These are phyloP conservation scores for Tinamus major DNA, from an alignment of 2,797 vertebrate genomes.

Conservation along the genomic window DNA sequence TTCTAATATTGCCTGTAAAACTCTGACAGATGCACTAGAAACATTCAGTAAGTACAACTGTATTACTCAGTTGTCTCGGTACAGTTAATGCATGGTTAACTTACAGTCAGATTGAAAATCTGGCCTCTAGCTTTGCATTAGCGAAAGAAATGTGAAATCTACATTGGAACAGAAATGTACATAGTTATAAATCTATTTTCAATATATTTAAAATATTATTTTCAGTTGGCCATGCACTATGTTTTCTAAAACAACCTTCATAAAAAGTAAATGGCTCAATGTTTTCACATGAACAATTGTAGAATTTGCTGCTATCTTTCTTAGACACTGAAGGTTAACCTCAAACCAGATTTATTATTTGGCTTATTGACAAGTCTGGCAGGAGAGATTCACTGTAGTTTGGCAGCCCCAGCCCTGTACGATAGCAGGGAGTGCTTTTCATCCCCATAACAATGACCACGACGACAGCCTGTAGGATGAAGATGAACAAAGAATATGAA, in stretches of 20 bases:
- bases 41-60: not conserved
- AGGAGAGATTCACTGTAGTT: not conserved
- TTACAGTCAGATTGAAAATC: not conserved
- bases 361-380: not conserved
- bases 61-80: not conserved
- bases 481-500: not conserved
- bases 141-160: not conserved
- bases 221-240: not conserved
- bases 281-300: not conserved
- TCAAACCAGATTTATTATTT: not conserved
- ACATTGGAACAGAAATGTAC: not conserved
- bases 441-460: not conserved
- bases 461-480: not conserved
- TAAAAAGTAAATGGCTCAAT: not conserved
- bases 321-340: not conserved
- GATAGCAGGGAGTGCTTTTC: not conserved
- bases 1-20: not conserved
- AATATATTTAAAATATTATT: not conserved
- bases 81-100: not conserved
- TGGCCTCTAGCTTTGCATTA: not conserved
- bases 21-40: not conserved
- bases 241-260: not conserved
- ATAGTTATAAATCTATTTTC: not conserved
- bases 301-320: not conserved
- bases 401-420: not conserved